Evolutionary conservation across 1,140 invertebrate genomes (phyloP).

Genomic region (Notospermus geniculatus): DNA sequence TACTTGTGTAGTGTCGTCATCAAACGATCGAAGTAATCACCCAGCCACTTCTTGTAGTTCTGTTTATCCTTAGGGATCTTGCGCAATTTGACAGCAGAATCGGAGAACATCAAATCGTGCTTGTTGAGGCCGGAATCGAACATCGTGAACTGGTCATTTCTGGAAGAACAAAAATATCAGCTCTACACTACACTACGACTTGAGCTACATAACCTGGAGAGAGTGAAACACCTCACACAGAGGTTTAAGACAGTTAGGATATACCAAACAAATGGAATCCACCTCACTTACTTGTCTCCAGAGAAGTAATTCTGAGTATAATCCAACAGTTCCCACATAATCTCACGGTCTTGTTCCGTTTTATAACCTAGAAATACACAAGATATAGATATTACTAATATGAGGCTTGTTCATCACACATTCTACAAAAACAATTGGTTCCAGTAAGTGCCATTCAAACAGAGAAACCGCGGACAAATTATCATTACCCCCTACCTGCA

Average conservation of each 20-base stretch:
- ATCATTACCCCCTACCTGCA: too few relatives aligned
- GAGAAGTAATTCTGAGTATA: slow-evolving; percentile 57
- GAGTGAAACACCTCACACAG: background rate
- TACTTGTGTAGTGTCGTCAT: slow-evolving; percentile 42
- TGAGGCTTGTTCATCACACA: background rate
- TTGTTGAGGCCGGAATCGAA: slow-evolving; percentile 52
- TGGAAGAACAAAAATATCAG: slow-evolving; percentile 26
- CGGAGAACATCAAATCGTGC: slow-evolving; percentile 52
- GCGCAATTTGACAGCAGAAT: slow-evolving; percentile 48
- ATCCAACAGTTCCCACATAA: slow-evolving; percentile 55
- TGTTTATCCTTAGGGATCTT: slow-evolving; percentile 34
- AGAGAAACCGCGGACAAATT: too few relatives aligned
- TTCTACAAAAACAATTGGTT: too few relatives aligned
- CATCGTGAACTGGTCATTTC: slow-evolving; percentile 51
- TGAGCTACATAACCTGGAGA: background rate
- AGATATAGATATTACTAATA: background rate
- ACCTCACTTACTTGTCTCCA: slow-evolving; percentile 54
- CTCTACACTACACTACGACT: too few relatives aligned
- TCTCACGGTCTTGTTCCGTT: slow-evolving; percentile 34
- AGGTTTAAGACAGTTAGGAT: background rate
- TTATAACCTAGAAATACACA: slow-evolving; percentile 38
- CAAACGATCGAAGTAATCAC: slow-evolving; percentile 37
- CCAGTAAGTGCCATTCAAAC: too few relatives aligned
- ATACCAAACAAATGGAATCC: too few relatives aligned
- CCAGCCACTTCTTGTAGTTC: slow-evolving; percentile 41